Evolutionary conservation across 2,113 vertebrate genomes (phyloP).

Genomic region (Dromaius novaehollandiae): DNA sequence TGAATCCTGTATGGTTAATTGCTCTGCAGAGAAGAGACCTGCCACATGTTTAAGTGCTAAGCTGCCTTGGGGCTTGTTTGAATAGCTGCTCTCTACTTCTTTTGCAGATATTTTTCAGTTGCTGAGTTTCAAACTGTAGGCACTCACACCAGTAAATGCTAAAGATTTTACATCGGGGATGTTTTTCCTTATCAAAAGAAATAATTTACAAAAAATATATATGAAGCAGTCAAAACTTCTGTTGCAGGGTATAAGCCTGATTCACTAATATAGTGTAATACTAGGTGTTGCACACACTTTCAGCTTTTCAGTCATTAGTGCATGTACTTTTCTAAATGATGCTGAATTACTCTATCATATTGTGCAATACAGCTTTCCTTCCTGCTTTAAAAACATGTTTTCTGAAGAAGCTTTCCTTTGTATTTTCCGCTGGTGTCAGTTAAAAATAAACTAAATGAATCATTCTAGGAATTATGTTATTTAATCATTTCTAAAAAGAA

Average conservation of each 20-base stretch:
- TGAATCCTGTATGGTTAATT: constrained; percentile 15
- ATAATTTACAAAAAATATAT: background rate
- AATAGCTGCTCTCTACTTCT: constrained; percentile 48
- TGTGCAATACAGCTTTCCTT: background rate
- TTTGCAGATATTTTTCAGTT: constrained; percentile 8
- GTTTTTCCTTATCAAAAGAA: background rate
- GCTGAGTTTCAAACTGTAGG: background rate
- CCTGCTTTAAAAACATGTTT: background rate
- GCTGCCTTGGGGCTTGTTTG: constrained; percentile 42
- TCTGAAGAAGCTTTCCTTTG: constrained; percentile 31
- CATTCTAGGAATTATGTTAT: constrained; percentile 21
- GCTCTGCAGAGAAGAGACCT: constrained; percentile 42
- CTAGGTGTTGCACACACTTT: background rate
- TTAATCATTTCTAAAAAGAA: constrained; percentile 55
- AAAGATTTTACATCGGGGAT: background rate
- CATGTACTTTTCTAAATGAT: background rate
- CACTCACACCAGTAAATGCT: background rate
- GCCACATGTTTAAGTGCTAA: constrained; percentile 14
- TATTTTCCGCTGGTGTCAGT: constrained; percentile 47
- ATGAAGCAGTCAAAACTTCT: background rate
- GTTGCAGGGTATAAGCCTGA: background rate
- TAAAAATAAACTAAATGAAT: constrained; percentile 62
- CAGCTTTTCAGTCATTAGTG: background rate
- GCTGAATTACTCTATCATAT: background rate
- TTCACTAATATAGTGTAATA: background rate